Percentiles rank a stretch among this genome's conserved stretches.
These are phyloP conservation scores for Desmodus rotundus DNA, from an alignment of 2,113 vertebrate species.

Conservation along the genomic window DNA sequence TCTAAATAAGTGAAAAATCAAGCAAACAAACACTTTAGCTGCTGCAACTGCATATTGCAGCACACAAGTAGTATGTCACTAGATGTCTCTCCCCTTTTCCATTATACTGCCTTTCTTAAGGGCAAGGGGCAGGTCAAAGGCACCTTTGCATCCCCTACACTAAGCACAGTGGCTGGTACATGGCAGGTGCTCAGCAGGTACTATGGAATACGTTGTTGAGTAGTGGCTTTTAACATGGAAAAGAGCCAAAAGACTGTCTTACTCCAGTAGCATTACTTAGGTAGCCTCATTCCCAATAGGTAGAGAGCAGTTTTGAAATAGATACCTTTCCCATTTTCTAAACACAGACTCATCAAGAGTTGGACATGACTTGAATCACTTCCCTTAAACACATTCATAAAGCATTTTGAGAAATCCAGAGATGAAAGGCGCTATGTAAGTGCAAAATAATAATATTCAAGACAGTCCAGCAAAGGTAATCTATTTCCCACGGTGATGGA, in stretches of 20 bases:
- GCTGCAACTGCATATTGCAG: neutral
- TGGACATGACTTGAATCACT: neutral
- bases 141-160: neutral
- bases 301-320: neutral
- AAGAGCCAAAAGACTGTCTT: slow-evolving; percentile 14
- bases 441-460: slow-evolving; percentile 54
- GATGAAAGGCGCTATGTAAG: slow-evolving; percentile 71
- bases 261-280: neutral
- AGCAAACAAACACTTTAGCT: neutral
- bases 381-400: slow-evolving; percentile 11
- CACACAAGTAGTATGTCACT: neutral
- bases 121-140: neutral
- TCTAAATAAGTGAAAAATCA: slow-evolving; percentile 1
- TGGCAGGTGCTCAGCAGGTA: neutral
- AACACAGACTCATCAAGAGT: neutral
- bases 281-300: neutral
- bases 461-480: slow-evolving; percentile 53
- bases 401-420: slow-evolving; percentile 69
- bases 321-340: neutral
- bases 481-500: slow-evolving; percentile 26
- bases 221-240: neutral
- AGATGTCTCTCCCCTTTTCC: neutral
- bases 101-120: neutral
- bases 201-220: neutral
- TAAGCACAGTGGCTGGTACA: neutral